phyloP scores from a whole-genome alignment of 2,113 vertebrate genomes.

The Emydura subglobosa region DNA sequence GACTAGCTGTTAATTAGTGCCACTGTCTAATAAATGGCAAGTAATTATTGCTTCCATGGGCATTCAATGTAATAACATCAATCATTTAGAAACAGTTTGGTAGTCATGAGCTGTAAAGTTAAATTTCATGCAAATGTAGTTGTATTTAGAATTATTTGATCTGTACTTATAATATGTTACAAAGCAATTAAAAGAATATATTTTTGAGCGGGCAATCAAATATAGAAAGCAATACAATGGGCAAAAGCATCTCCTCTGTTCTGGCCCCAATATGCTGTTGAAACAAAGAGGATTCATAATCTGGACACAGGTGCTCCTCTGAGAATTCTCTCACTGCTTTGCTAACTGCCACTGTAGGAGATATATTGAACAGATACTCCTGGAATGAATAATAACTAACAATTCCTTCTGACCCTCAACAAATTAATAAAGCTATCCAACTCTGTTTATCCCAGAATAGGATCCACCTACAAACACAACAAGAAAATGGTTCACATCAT shows the following conservation, averaged over 20 bases:
- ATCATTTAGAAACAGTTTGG: background rate
- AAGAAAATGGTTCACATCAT: background rate
- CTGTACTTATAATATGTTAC: background rate
- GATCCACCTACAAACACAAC: background rate
- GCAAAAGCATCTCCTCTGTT: background rate
- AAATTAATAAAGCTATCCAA: background rate
- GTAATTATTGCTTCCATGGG: background rate
- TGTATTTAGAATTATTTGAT: background rate
- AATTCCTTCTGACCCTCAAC: background rate
- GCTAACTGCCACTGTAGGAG: background rate
- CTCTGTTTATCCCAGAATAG: background rate
- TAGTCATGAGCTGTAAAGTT: background rate
- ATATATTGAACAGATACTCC: background rate
- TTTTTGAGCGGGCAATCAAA: background rate
- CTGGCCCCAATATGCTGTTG: background rate
- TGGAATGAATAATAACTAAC: background rate
- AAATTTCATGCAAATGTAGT: background rate
- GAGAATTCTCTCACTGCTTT: background rate
- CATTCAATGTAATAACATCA: background rate
- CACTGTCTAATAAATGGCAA: background rate
- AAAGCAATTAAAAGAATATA: background rate
- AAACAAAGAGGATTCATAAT: background rate
- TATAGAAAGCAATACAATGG: background rate
- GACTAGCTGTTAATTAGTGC: background rate
- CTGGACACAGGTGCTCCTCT: background rate